A percentile compares a stretch with the other conserved stretches of the same genome.
phyloP scores from a whole-genome alignment of 2,113 vertebrate genomes.

The Pyxicephalus adspersus region DNA sequence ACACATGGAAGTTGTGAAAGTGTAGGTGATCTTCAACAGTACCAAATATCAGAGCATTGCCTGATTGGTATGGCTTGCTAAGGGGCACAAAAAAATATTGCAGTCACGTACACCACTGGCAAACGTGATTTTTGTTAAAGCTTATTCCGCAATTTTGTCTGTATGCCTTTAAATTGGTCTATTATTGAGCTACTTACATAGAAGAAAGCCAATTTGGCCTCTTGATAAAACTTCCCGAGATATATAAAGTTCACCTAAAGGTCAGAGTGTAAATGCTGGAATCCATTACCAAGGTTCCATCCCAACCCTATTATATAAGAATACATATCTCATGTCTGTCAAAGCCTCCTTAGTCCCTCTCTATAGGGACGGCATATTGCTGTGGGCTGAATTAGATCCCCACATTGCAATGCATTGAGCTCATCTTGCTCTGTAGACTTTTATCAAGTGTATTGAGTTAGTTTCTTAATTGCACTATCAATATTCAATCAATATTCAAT shows the following conservation, averaged over 20 bases:
- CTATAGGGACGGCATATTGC: background rate
- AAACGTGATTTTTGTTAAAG: too few species aligned
- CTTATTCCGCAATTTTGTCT: too few species aligned
- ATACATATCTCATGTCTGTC: constrained; percentile 23
- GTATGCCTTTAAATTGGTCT: too few species aligned
- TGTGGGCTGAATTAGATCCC: constrained; percentile 4
- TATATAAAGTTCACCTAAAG: constrained; percentile 2
- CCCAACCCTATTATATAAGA: constrained; percentile 22
- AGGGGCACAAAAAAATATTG: too few species aligned
- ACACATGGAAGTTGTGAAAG: too few species aligned
- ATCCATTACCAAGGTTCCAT: constrained; percentile 18
- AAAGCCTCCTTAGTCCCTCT: constrained; percentile 1
- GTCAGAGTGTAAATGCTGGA: background rate
- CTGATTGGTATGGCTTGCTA: too few species aligned
- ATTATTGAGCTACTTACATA: too few species aligned
- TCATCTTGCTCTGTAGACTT: background rate
- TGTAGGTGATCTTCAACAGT: too few species aligned
- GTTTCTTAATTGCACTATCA: constrained; percentile 27
- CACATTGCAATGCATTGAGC: background rate
- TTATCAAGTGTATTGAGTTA: constrained; percentile 1
- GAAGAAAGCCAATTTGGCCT: background rate
- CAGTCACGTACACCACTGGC: too few species aligned
- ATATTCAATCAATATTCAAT: constrained; percentile 38
- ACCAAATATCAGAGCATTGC: too few species aligned
- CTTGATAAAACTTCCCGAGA: background rate